These are phyloP conservation scores for Callithrix jacchus DNA, from an alignment of 2,113 vertebrate genomes.

Conservation along the genomic window DNA sequence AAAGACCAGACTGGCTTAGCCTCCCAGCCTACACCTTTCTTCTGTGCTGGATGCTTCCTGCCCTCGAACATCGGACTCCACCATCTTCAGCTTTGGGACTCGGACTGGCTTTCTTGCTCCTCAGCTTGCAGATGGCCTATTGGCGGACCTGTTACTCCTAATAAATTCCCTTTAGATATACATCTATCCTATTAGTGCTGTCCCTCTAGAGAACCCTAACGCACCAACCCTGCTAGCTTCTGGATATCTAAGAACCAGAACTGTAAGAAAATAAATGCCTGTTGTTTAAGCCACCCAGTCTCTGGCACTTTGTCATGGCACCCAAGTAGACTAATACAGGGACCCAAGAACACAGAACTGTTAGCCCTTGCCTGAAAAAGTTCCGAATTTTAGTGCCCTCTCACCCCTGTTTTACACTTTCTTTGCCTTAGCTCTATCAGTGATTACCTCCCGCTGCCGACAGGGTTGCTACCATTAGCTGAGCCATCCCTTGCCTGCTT, in stretches of 20 bases:
- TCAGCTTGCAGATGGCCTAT: no score
- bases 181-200: no score
- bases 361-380: background rate
- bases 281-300: background rate
- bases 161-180: no score
- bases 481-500: background rate
- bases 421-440: background rate
- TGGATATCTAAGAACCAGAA: background rate
- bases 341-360: accelerated
- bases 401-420: accelerated
- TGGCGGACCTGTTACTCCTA: no score
- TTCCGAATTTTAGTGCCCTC: background rate
- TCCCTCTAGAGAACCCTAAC: no score
- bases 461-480: background rate
- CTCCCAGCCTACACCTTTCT: no score
- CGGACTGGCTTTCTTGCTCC: no score
- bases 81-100: no score
- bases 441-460: background rate
- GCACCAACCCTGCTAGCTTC: background rate
- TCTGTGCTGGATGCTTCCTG: no score
- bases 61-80: no score
- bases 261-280: background rate
- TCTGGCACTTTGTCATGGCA: background rate
- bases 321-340: background rate
- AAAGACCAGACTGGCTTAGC: no score